Base-by-base conservation (phyloP, 30 jellyfish, hydroid and myxozoan genomes). In the Aurelia coerulea region DNA sequence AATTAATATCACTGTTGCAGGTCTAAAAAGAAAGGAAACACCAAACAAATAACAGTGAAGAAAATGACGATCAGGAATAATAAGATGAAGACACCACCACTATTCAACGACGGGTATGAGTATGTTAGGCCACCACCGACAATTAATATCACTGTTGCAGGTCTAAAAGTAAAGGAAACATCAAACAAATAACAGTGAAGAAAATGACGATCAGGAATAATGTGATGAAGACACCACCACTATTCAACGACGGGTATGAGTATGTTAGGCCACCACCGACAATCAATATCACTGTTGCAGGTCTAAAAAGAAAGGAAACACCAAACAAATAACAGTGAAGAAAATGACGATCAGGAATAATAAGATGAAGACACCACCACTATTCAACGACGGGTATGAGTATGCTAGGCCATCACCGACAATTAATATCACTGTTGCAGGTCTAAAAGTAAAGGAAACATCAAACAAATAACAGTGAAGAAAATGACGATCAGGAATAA, bases 41-140 rank as follows among this genome's bases (percentile, higher is more conserved):
- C 81, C 80, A 94, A 74, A 70, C 98, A 94, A 63, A 94, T 77
- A 11, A 94, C 34, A 65, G 93, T 73, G 83, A 60, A 94, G 42
- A 83, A 54, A 14, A 60, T 10, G 10, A 90, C 88, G 10, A 89
- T 65, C 33, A 94, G 9, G 31, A 94, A 19, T 87, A 86, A 35
- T 62, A 83, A 42, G 17, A 88, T 65, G 62, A 82, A 54, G 41
- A 89, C 89, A 31, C 81, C 98, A 54, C 71, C 51, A 66, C 31
- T 10, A 73, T 73, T 89, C 79, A 89, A 67, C 19, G 87, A 10
- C 6, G 91, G 91, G 80, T 74, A 94, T 34, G 98, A 97, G 63
- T 94, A 94, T 33, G 85, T 39, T 70, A 94, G 88, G 35, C 98
- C 98, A 58, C 98, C 98, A 35, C 96, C 98, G 42, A 94, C 87